Percentiles rank a stretch among this genome's conserved stretches.
Evolutionary conservation across 2,797 vertebrate species (phyloP).

Genomic region (Syngnathus rostellatus): DNA sequence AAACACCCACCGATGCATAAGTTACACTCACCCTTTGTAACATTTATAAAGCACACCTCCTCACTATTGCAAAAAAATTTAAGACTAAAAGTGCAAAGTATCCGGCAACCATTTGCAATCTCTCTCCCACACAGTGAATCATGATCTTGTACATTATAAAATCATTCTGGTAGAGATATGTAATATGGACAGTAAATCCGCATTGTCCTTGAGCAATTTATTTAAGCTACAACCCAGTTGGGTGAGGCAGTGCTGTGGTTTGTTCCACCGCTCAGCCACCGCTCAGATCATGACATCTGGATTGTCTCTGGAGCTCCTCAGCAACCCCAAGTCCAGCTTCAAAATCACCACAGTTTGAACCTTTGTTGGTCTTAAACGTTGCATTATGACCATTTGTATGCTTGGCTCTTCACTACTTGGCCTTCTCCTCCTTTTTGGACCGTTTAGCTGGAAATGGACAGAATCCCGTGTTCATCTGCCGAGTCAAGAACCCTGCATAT

Average conservation of each 20-base stretch:
- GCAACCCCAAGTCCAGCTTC: conserved; percentile 31
- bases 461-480: conserved; percentile 88
- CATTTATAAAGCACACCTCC: conserved; percentile 26
- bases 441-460: conserved; percentile 81
- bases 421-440: conserved; percentile 12
- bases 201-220: conserved; percentile 10
- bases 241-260: conserved; percentile 10
- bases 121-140: conserved; percentile 10
- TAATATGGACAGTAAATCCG: conserved; percentile 23
- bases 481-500: conserved; percentile 97
- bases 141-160: conserved; percentile 9
- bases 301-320: conserved; percentile 7
- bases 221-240: conserved; percentile 2
- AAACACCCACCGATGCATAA: conserved; percentile 36
- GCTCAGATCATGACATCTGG: conserved; percentile 1
- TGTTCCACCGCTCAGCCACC: not conserved
- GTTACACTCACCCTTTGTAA: conserved; percentile 44
- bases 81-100: conserved; percentile 36
- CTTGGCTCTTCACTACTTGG: not conserved
- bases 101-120: conserved; percentile 25
- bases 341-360: conserved; percentile 15
- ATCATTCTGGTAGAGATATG: conserved; percentile 37
- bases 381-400: conserved; percentile 18
- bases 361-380: conserved; percentile 24
- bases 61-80: conserved; percentile 17